These are phyloP conservation scores for Selene dorsalis DNA, from an alignment of 2,797 vertebrate species.

Conservation along the genomic window DNA sequence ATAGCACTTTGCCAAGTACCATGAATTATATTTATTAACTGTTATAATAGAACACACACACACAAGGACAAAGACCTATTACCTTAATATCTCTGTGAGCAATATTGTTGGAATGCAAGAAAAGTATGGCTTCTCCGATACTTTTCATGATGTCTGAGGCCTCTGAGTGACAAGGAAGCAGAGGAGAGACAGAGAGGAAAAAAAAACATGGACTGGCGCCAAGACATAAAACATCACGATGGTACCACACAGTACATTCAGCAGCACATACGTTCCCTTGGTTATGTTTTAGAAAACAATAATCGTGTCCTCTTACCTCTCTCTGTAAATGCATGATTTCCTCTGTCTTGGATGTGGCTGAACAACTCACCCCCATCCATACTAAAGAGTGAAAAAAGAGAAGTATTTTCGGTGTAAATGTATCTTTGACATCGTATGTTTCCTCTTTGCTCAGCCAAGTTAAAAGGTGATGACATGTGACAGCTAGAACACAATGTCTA, in stretches of 20 bases:
- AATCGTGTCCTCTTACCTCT: constrained; percentile 79
- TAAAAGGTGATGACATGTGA: background rate
- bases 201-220: background rate
- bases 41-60: background rate
- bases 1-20: too few relatives aligned
- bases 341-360: constrained; percentile 89
- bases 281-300: background rate
- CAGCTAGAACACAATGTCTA: background rate
- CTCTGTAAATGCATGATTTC: constrained; percentile 92
- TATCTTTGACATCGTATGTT: background rate
- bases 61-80: background rate
- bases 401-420: background rate
- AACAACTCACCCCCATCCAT: constrained; percentile 93
- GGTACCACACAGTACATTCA: background rate
- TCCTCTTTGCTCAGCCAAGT: background rate
- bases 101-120: constrained; percentile 92
- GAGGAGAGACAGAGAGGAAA: background rate
- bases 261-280: background rate
- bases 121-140: constrained; percentile 92
- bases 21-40: too few relatives aligned
- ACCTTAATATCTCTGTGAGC: constrained; percentile 96
- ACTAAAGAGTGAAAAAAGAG: constrained; percentile 75
- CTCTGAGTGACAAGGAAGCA: constrained; percentile 78
- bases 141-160: constrained; percentile 96
- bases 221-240: background rate